These are phyloP conservation scores for Aphelenchoides bicaudatus DNA, from an alignment of 2,888 invertebrate genomes.

Conservation along the genomic window DNA sequence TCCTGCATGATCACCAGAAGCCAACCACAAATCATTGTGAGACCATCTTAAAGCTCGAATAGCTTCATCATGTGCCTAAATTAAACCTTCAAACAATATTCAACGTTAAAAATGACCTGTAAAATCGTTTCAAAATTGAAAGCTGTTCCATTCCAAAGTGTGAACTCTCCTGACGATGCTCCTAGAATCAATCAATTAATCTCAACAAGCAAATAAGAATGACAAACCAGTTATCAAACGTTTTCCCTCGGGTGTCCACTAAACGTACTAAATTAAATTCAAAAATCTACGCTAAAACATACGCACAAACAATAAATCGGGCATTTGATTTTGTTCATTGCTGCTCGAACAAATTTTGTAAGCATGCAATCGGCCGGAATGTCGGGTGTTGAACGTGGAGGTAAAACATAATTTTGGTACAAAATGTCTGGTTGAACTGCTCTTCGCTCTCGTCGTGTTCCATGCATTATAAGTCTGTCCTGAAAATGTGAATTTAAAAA, in stretches of 20 bases:
- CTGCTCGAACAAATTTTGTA: conserved; percentile 89
- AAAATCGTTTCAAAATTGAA: conserved; percentile 99
- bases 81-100: too few species aligned
- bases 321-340: conserved; percentile 98
- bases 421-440: conserved; percentile 89
- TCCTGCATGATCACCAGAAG: conserved; percentile 95
- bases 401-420: conserved; percentile 74
- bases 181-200: too few species aligned
- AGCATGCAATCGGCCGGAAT: conserved; percentile 92
- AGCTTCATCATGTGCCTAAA: too few species aligned
- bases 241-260: conserved; percentile 97
- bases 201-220: too few species aligned
- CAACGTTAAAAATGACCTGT: too few species aligned
- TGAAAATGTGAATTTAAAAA: too few species aligned
- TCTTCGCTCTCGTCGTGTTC: too few species aligned
- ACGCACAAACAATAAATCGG: too few species aligned
- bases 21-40: conserved; percentile 99
- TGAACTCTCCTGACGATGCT: conserved; percentile 98
- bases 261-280: too few species aligned
- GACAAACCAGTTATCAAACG: conserved; percentile 93
- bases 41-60: conserved; percentile 99
- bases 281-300: too few species aligned
- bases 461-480: too few species aligned
- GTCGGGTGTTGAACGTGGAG: conserved; percentile 87
- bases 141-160: conserved; percentile 98